phyloP scores from a whole-genome alignment of 1,140 invertebrate genomes.

The Sminthurides bifidus region DNA sequence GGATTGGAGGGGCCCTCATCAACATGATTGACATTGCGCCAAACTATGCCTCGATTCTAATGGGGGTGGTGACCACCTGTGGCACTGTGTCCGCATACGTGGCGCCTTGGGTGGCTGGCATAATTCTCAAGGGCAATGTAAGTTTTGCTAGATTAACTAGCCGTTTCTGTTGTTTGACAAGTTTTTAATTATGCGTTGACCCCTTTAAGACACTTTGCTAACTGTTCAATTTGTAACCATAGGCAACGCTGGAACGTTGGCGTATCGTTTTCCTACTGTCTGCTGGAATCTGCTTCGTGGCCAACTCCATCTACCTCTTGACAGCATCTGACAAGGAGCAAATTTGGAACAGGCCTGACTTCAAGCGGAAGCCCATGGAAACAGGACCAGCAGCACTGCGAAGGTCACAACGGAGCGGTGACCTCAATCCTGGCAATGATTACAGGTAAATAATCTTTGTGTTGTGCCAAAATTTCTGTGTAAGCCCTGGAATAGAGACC shows the following conservation, averaged over 20 bases:
- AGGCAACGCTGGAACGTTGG: slow-evolving; percentile 44
- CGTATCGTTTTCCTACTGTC: slow-evolving; percentile 43
- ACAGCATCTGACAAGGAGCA: slow-evolving; percentile 36
- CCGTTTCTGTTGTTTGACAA: slow-evolving; percentile 49
- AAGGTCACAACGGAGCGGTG: neutral
- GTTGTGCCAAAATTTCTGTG: too few relatives aligned
- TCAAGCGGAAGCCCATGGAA: neutral
- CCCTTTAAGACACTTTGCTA: neutral
- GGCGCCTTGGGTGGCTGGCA: slow-evolving; percentile 15
- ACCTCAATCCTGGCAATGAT: too few relatives aligned
- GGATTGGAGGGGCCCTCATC: slow-evolving; percentile 36
- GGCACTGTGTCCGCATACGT: slow-evolving; percentile 40
- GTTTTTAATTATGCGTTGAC: slow-evolving; percentile 14
- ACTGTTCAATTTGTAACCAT: slow-evolving; percentile 10
- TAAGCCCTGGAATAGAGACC: too few relatives aligned
- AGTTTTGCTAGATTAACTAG: slow-evolving; percentile 38
- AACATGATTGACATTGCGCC: slow-evolving; percentile 63
- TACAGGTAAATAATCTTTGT: too few relatives aligned
- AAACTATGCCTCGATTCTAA: slow-evolving; percentile 52
- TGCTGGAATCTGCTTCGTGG: slow-evolving; percentile 39
- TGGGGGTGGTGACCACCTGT: slow-evolving; percentile 45
- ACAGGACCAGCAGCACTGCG: neutral
- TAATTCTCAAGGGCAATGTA: slow-evolving; percentile 22
- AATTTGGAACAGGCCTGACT: slow-evolving; percentile 34
- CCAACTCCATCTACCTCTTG: slow-evolving; percentile 40